phyloP scores from a whole-genome alignment of 2,113 vertebrate species.

The Delphinapterus leucas region DNA sequence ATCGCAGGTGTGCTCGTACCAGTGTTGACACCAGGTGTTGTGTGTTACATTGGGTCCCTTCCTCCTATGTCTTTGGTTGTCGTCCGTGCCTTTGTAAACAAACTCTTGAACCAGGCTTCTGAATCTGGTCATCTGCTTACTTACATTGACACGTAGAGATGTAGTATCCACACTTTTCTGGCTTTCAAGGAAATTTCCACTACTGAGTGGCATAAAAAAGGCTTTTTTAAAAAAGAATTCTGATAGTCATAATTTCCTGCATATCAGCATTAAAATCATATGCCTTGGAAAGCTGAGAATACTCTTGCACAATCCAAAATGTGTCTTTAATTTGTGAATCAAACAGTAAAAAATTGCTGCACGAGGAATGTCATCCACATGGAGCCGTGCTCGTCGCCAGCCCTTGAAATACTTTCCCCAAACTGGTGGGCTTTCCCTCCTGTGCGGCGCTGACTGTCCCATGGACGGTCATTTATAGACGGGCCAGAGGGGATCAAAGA shows the following conservation, averaged over 20 bases:
- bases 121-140: background rate
- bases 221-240: background rate
- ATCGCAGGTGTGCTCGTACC: accelerated
- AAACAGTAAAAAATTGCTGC: background rate
- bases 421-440: background rate
- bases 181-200: background rate
- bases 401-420: background rate
- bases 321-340: conserved; percentile 38
- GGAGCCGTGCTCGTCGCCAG: background rate
- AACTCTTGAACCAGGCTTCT: background rate
- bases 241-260: background rate
- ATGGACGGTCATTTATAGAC: background rate
- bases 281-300: background rate
- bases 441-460: background rate
- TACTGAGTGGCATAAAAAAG: background rate
- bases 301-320: conserved; percentile 21
- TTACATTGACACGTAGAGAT: accelerated
- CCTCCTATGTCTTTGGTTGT: background rate
- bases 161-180: background rate
- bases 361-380: background rate
- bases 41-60: background rate
- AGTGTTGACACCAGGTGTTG: background rate
- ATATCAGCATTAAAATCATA: background rate
- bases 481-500: accelerated
- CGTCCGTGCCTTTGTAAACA: background rate